Percentiles rank a stretch among this genome's conserved stretches.
Conservation (phyloP, 2,113 vertebrate species). For the Machaerirhynchus nigripectus region DNA sequence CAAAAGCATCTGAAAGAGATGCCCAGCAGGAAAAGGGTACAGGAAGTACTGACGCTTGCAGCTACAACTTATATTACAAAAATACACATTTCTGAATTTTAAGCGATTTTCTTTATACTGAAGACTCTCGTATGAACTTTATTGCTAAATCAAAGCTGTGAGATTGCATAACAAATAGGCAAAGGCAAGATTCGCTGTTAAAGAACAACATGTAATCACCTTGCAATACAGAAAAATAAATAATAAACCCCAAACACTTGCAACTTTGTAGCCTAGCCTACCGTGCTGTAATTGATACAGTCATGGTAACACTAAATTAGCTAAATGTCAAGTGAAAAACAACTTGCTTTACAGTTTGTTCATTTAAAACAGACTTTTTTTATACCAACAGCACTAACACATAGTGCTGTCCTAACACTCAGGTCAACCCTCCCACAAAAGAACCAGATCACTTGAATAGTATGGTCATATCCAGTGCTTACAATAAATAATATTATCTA, state of each 20-base stretch:
- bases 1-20: conserved; percentile 40
- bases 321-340: neutral
- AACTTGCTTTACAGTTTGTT: neutral
- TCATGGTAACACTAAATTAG: neutral
- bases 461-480: neutral
- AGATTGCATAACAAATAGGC: neutral
- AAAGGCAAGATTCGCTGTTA: neutral
- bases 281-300: neutral
- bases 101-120: neutral
- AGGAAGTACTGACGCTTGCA: conserved; percentile 29
- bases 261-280: neutral
- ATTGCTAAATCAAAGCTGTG: neutral
- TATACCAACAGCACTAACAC: neutral
- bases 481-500: neutral
- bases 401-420: neutral
- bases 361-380: neutral
- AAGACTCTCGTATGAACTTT: neutral
- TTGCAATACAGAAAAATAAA: neutral
- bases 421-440: neutral
- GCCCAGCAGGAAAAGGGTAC: conserved; percentile 50
- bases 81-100: conserved; percentile 9
- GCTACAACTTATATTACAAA: neutral
- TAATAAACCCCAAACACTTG: neutral
- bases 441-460: neutral
- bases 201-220: neutral